Conservation (phyloP, 2,113 vertebrate species). For the Xiphorhynchus elegans region DNA sequence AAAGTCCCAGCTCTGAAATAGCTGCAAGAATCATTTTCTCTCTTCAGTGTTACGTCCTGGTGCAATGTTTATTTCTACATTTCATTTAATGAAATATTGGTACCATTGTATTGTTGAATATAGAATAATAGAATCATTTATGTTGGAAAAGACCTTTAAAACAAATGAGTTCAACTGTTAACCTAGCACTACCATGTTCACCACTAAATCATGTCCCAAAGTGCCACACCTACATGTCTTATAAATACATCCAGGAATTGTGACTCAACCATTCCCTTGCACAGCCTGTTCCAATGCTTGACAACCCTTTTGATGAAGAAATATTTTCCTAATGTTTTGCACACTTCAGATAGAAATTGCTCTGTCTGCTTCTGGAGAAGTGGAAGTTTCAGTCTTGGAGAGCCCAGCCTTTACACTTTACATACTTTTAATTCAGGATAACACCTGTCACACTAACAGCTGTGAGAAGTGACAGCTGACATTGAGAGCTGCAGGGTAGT, state of each 20-base stretch:
- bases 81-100: not conserved
- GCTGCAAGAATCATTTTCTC: not conserved
- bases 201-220: not conserved
- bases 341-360: not conserved
- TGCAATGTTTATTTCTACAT: not conserved
- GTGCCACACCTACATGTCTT: not conserved
- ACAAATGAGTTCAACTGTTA: not conserved
- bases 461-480: not conserved
- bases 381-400: not conserved
- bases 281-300: not conserved
- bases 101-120: not conserved
- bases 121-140: not conserved
- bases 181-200: not conserved
- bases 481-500: not conserved
- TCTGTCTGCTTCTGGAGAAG: not conserved
- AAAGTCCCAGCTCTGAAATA: not conserved
- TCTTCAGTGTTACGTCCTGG: not conserved
- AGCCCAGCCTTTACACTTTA: not conserved
- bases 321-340: not conserved
- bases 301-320: not conserved
- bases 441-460: not conserved
- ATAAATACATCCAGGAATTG: not conserved
- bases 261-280: not conserved
- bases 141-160: not conserved
- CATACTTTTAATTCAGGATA: not conserved